A percentile compares a stretch with the other conserved stretches of the same genome.
Evolutionary conservation across 2,888 invertebrate species (phyloP).

Genomic region (Clivina fossor): DNA sequence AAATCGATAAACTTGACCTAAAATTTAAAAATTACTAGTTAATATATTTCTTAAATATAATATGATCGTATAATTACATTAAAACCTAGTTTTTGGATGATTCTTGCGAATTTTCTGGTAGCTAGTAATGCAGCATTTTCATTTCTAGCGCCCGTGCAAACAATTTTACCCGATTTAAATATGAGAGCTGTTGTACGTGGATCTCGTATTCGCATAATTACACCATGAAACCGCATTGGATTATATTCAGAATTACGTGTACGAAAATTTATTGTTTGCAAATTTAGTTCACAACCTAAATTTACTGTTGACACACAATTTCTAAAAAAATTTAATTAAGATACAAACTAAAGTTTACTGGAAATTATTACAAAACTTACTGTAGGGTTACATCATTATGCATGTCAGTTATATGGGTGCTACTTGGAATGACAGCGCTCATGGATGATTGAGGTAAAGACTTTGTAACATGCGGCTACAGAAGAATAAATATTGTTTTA

Average conservation of each 20-base stretch:
- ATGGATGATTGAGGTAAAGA: constrained; percentile 35
- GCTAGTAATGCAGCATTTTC: constrained; percentile 77
- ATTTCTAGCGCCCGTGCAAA: constrained; percentile 78
- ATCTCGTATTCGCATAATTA: constrained; percentile 79
- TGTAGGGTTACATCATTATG: constrained; percentile 57
- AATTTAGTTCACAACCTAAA: constrained; percentile 69
- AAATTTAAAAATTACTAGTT: constrained; percentile 42
- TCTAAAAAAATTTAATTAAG: constrained; percentile 54
- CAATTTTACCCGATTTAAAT: constrained; percentile 80
- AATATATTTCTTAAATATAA: neutral
- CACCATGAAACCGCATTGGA: constrained; percentile 78
- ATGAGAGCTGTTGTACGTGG: constrained; percentile 75
- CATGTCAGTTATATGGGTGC: constrained; percentile 53
- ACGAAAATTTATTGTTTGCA: constrained; percentile 73
- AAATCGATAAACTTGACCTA: constrained; percentile 78
- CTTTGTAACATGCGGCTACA: constrained; percentile 11
- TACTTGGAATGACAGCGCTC: constrained; percentile 20
- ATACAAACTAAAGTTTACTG: constrained; percentile 32
- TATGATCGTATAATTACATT: constrained; percentile 57
- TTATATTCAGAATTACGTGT: constrained; percentile 84
- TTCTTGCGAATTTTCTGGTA: constrained; percentile 78
- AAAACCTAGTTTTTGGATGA: constrained; percentile 79
- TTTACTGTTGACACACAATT: constrained; percentile 82
- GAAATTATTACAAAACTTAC: constrained; percentile 45
- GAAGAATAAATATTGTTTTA: too few relatives aligned